phyloP scores from a whole-genome alignment of 2,797 vertebrate genomes.

The Microctenopoma stevenorrisi region DNA sequence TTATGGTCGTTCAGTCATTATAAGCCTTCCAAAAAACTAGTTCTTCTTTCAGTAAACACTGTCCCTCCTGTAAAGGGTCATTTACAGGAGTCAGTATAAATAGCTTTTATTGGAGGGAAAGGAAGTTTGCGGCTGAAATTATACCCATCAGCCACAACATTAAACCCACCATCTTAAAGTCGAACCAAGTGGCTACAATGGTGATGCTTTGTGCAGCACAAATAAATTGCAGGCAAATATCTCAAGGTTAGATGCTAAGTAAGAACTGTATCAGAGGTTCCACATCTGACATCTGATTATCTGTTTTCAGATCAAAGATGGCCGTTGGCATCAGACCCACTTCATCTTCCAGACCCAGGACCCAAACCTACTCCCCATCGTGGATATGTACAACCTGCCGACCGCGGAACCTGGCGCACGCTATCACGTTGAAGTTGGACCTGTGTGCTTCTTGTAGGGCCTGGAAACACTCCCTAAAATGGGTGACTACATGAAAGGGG shows the following conservation, averaged over 20 bases:
- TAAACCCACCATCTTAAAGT: no score
- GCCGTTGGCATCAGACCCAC: slow-evolving; percentile 91
- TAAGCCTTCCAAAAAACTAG: no score
- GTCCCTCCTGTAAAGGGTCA: no score
- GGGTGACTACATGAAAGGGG: slow-evolving; percentile 28
- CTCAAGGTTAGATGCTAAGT: background rate
- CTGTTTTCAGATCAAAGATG: slow-evolving; percentile 88
- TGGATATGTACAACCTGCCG: slow-evolving; percentile 88
- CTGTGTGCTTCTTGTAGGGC: slow-evolving; percentile 92
- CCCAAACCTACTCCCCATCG: slow-evolving; percentile 91
- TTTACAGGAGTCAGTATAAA: no score
- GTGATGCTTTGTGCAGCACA: background rate
- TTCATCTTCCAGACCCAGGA: slow-evolving; percentile 94
- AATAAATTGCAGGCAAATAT: background rate
- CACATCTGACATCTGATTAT: background rate
- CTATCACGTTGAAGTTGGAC: slow-evolving; percentile 93
- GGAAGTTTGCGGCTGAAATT: no score
- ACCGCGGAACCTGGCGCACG: slow-evolving; percentile 82
- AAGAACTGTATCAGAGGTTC: background rate
- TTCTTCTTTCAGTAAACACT: no score
- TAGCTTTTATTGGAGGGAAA: no score
- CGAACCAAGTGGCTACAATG: no score
- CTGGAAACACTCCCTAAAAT: slow-evolving; percentile 3
- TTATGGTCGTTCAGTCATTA: no score
- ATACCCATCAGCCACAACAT: no score